Conservation (phyloP, 2,888 invertebrate genomes). For the Polietes domitor region DNA sequence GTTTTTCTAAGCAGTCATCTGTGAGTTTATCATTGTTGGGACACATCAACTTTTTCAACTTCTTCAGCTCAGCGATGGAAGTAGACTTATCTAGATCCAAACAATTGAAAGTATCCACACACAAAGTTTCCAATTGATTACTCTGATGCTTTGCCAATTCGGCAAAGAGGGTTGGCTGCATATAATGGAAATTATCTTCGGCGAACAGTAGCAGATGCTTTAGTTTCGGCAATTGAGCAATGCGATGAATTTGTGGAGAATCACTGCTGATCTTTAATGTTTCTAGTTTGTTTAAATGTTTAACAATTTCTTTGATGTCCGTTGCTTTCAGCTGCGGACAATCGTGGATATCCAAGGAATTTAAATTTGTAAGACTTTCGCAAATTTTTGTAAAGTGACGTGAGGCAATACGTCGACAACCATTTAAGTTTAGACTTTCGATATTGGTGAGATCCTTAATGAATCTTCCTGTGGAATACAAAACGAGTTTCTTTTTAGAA, state of each 20-base stretch:
- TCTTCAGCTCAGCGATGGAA: constrained; percentile 7
- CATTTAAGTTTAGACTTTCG: not conserved
- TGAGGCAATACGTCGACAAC: not conserved
- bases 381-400: constrained; percentile 28
- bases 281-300: constrained; percentile 39
- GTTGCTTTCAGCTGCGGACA: not conserved
- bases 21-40: not conserved
- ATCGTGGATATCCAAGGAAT: constrained; percentile 1
- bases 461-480: not conserved
- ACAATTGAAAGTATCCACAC: not conserved
- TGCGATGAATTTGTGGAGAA: not conserved
- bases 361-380: constrained; percentile 38
- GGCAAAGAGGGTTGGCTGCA: not conserved
- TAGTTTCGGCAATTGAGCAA: constrained; percentile 39
- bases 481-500: too few relatives aligned
- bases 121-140: constrained; percentile 36
- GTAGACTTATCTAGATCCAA: not conserved
- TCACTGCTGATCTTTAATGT: not conserved
- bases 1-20: not conserved
- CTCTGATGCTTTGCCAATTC: constrained; percentile 11
- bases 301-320: not conserved
- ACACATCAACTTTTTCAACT: constrained; percentile 15
- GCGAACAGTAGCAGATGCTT: constrained; percentile 10
- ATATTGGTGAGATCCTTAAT: not conserved
- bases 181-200: not conserved